phyloP scores from a whole-genome alignment of 2,113 vertebrate species.

The Labeo rohita region DNA sequence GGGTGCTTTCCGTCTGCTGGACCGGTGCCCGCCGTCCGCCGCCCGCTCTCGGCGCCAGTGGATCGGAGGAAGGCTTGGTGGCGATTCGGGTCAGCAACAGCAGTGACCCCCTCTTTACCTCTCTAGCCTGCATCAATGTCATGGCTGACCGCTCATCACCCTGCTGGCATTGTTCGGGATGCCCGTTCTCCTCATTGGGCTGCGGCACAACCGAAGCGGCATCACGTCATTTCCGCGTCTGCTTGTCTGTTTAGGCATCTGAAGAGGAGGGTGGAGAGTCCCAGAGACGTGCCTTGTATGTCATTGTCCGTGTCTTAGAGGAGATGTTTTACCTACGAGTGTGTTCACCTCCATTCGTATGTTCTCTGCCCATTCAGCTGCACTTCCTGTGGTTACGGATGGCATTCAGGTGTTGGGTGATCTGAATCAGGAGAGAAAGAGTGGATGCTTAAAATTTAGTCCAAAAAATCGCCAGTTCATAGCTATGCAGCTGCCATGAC shows the following conservation, averaged over 20 bases:
- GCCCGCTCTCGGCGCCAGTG: conserved; percentile 72
- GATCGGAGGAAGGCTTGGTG: conserved; percentile 81
- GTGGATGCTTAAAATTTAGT: not conserved
- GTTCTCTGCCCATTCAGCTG: not conserved
- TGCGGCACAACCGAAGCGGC: conserved; percentile 3
- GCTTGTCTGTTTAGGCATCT: conserved; percentile 39
- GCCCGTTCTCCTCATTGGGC: conserved; percentile 61
- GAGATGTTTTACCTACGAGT: conserved; percentile 36
- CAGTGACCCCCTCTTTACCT: conserved; percentile 32
- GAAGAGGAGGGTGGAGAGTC: conserved; percentile 41
- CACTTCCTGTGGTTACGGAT: conserved; percentile 29
- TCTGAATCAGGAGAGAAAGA: not conserved
- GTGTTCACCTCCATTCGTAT: not conserved
- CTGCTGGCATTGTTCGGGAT: conserved; percentile 54
- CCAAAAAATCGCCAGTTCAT: not conserved
- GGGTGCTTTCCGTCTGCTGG: conserved; percentile 79
- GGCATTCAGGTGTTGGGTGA: conserved; percentile 35
- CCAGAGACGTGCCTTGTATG: conserved; percentile 39
- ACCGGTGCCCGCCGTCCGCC: conserved; percentile 70
- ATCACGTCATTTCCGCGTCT: conserved; percentile 42
- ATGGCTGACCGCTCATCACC: conserved; percentile 51
- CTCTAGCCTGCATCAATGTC: conserved; percentile 28
- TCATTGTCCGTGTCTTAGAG: conserved; percentile 38
- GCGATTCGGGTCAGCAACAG: conserved; percentile 78
- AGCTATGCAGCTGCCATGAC: not conserved